Evolutionary conservation across 2,797 vertebrate species (phyloP), one percentile per base, ranked within the genome.

Genomic region (Capromys pilorides): DNA sequence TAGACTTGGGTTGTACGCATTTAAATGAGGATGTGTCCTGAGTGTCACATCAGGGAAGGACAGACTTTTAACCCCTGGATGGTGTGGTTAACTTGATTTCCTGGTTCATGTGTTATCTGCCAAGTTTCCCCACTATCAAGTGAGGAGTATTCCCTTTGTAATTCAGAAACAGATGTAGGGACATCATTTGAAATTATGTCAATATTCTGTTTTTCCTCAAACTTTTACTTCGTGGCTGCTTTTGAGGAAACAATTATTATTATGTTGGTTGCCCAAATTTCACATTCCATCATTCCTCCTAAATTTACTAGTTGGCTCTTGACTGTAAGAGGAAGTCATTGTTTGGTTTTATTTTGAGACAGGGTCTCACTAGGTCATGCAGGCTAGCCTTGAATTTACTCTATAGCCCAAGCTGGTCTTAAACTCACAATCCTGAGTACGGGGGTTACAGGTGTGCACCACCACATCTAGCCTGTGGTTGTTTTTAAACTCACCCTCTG

Each of bases 131-230:
- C 28, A 49, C 66, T 57, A 22, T 67, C 19, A 62, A 64, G 75
- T 61, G 64, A 24, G 0, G n/a, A 45, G 66, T 86, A 78, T 91
- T 41, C 75, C 92, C 93, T 93, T 62, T 57, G 84, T 78, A 62
- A 95, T 93, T 86, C 87, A 91, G 94, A 93, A 89, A 77, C 64
- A 39, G 24, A 81, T 67, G 54, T 79, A 41, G 67, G 41, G 59
- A 95, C 67, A n/a, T 83, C 26, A 49, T 79, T 73, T 80, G 92
- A 94, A 80, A 57, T 54, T 1, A 10, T n/a, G 51, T 69, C 94
- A 92, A 26, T 39, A 62, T 77, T 93, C 86, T 89, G 61, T 54
- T 93, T 86, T 71, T 69, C 88, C 82, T 95, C 49, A 45, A 39
- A 80, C 84, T 88, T 90, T 92, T 41, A 66, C 71, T 86, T 41